Conservation (phyloP, 1,140 invertebrate species). For the Drosophila arizonae region DNA sequence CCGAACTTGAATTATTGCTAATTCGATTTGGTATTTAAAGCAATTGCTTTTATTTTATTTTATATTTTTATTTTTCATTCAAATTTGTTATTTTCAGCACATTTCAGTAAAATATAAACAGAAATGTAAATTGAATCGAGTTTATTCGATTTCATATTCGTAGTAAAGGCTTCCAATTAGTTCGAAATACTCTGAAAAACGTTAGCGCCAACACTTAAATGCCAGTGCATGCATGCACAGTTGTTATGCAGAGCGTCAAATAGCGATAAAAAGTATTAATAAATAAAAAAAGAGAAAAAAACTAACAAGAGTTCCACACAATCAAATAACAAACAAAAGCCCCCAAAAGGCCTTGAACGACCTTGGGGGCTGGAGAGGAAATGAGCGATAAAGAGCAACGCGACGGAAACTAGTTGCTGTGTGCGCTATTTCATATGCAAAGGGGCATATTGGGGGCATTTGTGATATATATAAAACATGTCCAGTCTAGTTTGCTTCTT, state of each 20-base stretch:
- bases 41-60: too few relatives aligned
- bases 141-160: too few relatives aligned
- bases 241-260: conserved; percentile 37
- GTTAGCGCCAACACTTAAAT: background rate
- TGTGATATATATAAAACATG: background rate
- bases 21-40: too few relatives aligned
- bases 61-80: too few relatives aligned
- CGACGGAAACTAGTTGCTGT: conserved; percentile 34
- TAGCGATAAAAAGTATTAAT: conserved; percentile 25
- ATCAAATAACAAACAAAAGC: conserved; percentile 43
- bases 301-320: conserved; percentile 17
- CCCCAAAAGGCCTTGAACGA: conserved; percentile 45
- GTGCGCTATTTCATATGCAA: conserved; percentile 5
- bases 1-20: too few relatives aligned
- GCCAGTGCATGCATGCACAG: conserved; percentile 22
- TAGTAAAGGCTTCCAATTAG: too few relatives aligned
- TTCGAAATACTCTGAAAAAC: too few relatives aligned
- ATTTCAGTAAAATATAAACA: too few relatives aligned
- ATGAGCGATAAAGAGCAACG: conserved; percentile 10
- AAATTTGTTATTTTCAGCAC: too few relatives aligned
- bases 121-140: too few relatives aligned
- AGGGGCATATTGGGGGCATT: background rate
- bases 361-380: conserved; percentile 33
- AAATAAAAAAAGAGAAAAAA: background rate
- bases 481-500: too few relatives aligned